Percentiles rank a stretch among this genome's conserved stretches.
These are phyloP conservation scores for Poeciliopsis turneri DNA, from an alignment of 2,797 vertebrate genomes.

Conservation along the genomic window DNA sequence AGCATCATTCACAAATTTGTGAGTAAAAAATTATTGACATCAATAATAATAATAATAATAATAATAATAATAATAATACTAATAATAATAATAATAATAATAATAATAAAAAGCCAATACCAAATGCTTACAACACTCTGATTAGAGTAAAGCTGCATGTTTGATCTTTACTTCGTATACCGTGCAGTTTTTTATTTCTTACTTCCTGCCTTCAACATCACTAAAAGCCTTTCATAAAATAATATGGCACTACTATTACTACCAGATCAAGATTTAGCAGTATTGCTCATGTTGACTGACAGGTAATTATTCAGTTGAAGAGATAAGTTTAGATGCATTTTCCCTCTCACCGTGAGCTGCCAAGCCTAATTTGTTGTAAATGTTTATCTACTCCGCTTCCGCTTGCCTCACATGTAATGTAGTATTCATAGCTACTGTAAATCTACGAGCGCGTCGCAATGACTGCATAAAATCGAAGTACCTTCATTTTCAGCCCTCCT, in stretches of 20 bases:
- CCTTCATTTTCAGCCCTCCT: slow-evolving; percentile 31
- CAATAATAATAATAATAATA: neutral
- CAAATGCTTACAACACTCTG: neutral
- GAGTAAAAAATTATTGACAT: slow-evolving; percentile 5
- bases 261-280: slow-evolving; percentile 44
- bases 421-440: slow-evolving; percentile 11
- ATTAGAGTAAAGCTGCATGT: neutral
- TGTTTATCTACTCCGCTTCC: slow-evolving; percentile 25
- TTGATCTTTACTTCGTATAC: neutral
- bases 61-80: no score
- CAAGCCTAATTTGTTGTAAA: neutral
- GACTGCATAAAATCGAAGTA: slow-evolving; percentile 18
- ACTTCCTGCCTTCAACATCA: slow-evolving; percentile 30
- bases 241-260: slow-evolving; percentile 3
- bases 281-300: slow-evolving; percentile 39
- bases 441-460: neutral
- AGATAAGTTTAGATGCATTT: slow-evolving; percentile 40
- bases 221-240: slow-evolving; percentile 31
- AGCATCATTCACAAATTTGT: slow-evolving; percentile 20
- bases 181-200: neutral
- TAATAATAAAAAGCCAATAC: neutral
- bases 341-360: slow-evolving; percentile 13
- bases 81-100: neutral
- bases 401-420: slow-evolving; percentile 19
- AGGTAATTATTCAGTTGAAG: slow-evolving; percentile 24